Percentiles rank a stretch among this genome's conserved stretches.
These are phyloP conservation scores for Mechanitis messenoides DNA, from an alignment of 2,888 invertebrate species.

Conservation along the genomic window DNA sequence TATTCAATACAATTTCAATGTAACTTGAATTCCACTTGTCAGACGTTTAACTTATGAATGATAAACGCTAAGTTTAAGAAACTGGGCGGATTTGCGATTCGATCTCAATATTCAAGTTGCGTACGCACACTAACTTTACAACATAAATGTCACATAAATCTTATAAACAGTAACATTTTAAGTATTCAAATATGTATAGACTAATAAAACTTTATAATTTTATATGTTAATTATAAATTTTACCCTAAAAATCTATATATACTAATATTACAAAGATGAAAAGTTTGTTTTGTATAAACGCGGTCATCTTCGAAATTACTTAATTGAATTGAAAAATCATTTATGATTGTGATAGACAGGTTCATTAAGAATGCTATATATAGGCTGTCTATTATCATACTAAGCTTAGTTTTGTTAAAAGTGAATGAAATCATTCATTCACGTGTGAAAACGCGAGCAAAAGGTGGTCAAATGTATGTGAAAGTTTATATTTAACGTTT, in stretches of 20 bases:
- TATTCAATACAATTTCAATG: not conserved
- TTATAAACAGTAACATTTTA: conserved; percentile 9
- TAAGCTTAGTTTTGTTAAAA: too few relatives aligned
- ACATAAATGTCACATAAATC: conserved; percentile 20
- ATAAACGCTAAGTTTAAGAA: conserved; percentile 15
- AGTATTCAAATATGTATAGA: not conserved
- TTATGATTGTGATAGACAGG: too few relatives aligned
- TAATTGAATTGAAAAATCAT: too few relatives aligned
- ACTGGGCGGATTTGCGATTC: conserved; percentile 20
- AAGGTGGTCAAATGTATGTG: too few relatives aligned
- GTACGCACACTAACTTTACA: conserved; percentile 16
- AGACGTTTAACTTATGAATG: conserved; percentile 4
- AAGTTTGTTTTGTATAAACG: too few relatives aligned
- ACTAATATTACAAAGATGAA: too few relatives aligned
- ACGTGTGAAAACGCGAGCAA: too few relatives aligned
- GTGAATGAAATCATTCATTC: too few relatives aligned
- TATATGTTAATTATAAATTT: not conserved
- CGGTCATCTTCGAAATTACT: too few relatives aligned
- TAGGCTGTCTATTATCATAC: too few relatives aligned
- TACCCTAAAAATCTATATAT: not conserved
- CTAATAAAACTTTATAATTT: not conserved
- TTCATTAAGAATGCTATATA: too few relatives aligned
- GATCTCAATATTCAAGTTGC: conserved; percentile 21
- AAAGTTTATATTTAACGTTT: too few relatives aligned
- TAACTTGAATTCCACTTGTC: conserved; percentile 1